phyloP scores from a whole-genome alignment of 2,113 vertebrate genomes.

The Oryzias melastigma region DNA sequence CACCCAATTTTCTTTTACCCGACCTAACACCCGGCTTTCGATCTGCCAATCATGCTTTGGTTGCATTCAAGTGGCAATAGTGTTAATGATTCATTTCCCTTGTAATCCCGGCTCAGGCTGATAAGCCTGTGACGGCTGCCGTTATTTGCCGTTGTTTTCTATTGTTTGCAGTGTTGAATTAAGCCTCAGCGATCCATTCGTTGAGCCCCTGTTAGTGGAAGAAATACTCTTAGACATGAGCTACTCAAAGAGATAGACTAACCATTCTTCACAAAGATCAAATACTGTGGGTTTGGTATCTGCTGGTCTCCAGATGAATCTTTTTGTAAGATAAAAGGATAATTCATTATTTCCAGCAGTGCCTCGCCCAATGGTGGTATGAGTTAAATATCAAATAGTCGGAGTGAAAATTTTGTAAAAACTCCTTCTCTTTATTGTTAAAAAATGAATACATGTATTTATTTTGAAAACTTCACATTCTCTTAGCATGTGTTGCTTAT shows the following conservation, averaged over 20 bases:
- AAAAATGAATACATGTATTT: too few relatives aligned
- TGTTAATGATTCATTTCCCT: constrained; percentile 77
- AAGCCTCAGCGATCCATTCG: constrained; percentile 67
- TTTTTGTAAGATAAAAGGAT: constrained; percentile 2
- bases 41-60: constrained; percentile 75
- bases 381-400: too few relatives aligned
- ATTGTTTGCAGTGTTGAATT: constrained; percentile 77
- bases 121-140: constrained; percentile 71
- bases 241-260: constrained; percentile 58
- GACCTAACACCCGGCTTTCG: constrained; percentile 47
- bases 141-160: constrained; percentile 68
- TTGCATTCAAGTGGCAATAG: constrained; percentile 71
- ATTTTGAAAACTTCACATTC: too few relatives aligned
- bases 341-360: constrained; percentile 1
- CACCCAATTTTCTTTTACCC: constrained; percentile 40
- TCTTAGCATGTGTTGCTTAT: too few relatives aligned
- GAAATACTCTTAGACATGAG: constrained; percentile 50
- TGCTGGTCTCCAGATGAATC: not conserved
- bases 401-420: too few relatives aligned
- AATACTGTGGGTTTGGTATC: constrained; percentile 38
- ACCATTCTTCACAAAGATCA: constrained; percentile 46
- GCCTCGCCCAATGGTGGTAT: too few relatives aligned
- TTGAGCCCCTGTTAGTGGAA: constrained; percentile 55
- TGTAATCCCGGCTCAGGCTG: constrained; percentile 74
- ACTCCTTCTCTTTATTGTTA: too few relatives aligned